phyloP scores from a whole-genome alignment of 2,888 invertebrate genomes.

The Aradus depressus region DNA sequence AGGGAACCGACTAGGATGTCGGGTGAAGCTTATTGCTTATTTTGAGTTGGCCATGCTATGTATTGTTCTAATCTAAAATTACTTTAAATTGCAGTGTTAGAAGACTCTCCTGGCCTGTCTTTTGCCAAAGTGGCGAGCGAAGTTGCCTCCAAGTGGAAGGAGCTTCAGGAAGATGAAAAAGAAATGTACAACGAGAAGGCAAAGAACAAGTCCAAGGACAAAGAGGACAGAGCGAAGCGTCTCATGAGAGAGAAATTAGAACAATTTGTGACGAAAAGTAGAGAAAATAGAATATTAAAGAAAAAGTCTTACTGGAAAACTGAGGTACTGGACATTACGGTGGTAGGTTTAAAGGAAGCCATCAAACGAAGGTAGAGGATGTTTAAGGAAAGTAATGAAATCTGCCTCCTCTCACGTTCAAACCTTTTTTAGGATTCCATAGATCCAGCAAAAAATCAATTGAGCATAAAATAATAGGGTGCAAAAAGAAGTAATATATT shows the following conservation, averaged over 20 bases:
- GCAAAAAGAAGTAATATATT: no score
- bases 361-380: conserved; percentile 15
- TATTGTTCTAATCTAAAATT: conserved; percentile 9
- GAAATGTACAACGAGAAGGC: conserved; percentile 35
- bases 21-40: no score
- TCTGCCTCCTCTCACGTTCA: no score
- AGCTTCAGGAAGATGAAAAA: conserved; percentile 36
- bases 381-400: neutral
- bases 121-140: conserved; percentile 37
- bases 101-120: conserved; percentile 31
- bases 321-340: conserved; percentile 19
- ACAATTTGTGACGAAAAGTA: conserved; percentile 5
- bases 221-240: conserved; percentile 3
- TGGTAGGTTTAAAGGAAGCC: conserved; percentile 5
- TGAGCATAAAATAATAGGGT: no score
- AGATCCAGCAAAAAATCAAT: no score
- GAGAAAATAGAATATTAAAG: conserved; percentile 11
- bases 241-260: conserved; percentile 1
- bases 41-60: no score
- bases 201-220: conserved; percentile 28
- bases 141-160: conserved; percentile 37
- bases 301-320: conserved; percentile 6
- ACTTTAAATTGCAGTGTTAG: neutral
- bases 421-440: no score
- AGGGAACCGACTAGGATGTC: no score